A percentile compares a stretch with the other conserved stretches of the same genome.
These are phyloP conservation scores for Noctua comes DNA, from an alignment of 2,888 invertebrate species.

Conservation along the genomic window DNA sequence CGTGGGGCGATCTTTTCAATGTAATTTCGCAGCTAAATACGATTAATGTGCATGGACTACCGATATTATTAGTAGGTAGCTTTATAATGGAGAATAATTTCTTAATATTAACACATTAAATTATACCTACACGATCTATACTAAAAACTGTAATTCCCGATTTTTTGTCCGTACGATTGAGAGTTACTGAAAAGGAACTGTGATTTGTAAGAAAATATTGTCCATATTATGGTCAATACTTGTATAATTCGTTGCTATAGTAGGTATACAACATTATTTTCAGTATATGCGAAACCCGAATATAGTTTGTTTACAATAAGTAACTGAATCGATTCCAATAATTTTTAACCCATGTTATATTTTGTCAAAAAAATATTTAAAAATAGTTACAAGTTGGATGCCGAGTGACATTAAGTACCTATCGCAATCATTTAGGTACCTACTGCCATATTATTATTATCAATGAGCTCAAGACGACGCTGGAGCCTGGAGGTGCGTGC, in stretches of 20 bases:
- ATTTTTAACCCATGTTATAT: too few relatives aligned
- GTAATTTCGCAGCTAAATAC: constrained; percentile 29
- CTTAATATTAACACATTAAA: background rate
- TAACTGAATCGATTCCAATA: too few relatives aligned
- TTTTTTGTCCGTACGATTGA: background rate
- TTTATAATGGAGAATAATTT: background rate
- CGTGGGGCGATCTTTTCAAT: constrained; percentile 47
- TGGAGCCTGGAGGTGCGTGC: too few relatives aligned
- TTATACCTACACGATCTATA: background rate
- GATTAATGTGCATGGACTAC: constrained; percentile 36
- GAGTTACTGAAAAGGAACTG: background rate
- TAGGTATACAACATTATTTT: too few relatives aligned
- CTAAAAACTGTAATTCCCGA: background rate
- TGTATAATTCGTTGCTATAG: background rate
- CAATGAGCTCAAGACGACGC: too few relatives aligned
- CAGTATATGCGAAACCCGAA: too few relatives aligned
- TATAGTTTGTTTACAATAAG: too few relatives aligned
- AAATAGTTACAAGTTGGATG: too few relatives aligned
- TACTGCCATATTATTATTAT: too few relatives aligned
- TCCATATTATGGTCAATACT: background rate
- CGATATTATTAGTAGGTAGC: constrained; percentile 20
- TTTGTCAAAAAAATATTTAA: too few relatives aligned
- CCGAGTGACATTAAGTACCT: too few relatives aligned
- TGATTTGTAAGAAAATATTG: background rate
- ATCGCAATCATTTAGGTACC: too few relatives aligned